These are phyloP conservation scores for Amphimallon solstitiale DNA, from an alignment of 2,888 invertebrate species.

Conservation along the genomic window DNA sequence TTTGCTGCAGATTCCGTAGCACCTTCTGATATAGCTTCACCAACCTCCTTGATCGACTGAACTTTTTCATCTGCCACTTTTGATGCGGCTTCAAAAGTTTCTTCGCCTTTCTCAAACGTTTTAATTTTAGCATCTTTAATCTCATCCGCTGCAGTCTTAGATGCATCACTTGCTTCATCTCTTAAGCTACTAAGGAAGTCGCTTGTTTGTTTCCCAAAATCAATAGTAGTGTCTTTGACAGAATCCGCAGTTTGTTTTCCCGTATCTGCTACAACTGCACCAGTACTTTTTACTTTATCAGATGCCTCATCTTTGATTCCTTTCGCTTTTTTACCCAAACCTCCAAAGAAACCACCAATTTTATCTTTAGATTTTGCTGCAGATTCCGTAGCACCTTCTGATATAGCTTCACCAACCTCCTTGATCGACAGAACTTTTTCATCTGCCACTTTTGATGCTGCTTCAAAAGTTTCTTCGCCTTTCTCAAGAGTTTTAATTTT, in stretches of 20 bases:
- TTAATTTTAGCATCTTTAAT: constrained; percentile 33
- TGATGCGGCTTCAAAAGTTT: constrained; percentile 11
- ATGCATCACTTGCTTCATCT: too few species aligned
- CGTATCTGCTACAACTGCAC: too few species aligned
- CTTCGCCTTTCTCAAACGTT: too few species aligned
- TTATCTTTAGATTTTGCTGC: constrained; percentile 32
- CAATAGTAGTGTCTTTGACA: constrained; percentile 4
- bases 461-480: too few species aligned
- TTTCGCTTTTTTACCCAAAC: too few species aligned
- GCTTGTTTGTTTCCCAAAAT: constrained; percentile 17
- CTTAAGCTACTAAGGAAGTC: not conserved
- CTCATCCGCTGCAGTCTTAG: too few species aligned
- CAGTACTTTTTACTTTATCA: constrained; percentile 36
- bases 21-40: constrained; percentile 26
- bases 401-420: too few species aligned
- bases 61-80: constrained; percentile 1
- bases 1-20: constrained; percentile 40
- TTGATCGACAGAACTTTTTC: too few species aligned
- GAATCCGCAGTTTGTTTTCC: constrained; percentile 48
- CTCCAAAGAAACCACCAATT: constrained; percentile 40
- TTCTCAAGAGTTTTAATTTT: too few species aligned
- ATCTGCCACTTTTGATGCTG: too few species aligned
- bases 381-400: too few species aligned
- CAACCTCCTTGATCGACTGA: constrained; percentile 3
- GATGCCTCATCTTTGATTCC: constrained; percentile 41